These are phyloP conservation scores for Pemphredon lugubris DNA, from an alignment of 2,888 invertebrate species.

Conservation along the genomic window DNA sequence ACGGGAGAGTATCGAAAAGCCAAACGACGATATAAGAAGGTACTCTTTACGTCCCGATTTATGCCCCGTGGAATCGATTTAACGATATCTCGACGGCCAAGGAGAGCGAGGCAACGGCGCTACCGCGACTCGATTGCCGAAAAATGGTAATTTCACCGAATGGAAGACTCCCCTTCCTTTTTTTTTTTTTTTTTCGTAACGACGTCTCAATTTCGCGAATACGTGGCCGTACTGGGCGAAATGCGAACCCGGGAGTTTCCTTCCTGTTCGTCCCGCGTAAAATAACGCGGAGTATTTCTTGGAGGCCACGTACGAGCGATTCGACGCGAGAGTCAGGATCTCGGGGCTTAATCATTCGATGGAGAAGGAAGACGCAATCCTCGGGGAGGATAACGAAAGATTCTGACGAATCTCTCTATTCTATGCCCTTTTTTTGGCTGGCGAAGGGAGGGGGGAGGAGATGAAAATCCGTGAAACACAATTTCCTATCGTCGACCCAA, in stretches of 20 bases:
- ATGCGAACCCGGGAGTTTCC: slow-evolving; percentile 31
- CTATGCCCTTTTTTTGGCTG: too few species aligned
- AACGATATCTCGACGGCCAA: slow-evolving; percentile 19
- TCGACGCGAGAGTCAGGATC: too few species aligned
- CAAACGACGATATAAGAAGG: too few species aligned
- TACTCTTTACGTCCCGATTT: too few species aligned
- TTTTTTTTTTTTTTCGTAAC: too few species aligned
- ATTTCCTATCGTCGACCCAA: background rate
- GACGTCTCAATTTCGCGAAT: slow-evolving; percentile 50
- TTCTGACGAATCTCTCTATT: slow-evolving; percentile 4
- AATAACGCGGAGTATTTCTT: slow-evolving; percentile 7
- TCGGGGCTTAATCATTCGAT: too few species aligned
- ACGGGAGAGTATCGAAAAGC: too few species aligned
- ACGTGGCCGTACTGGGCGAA: slow-evolving; percentile 23
- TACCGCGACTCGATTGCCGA: slow-evolving; percentile 56
- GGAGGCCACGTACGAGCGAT: background rate
- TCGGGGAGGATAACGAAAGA: background rate
- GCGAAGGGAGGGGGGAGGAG: too few species aligned
- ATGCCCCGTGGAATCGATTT: too few species aligned
- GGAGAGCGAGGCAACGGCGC: slow-evolving; percentile 2
- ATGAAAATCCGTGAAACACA: slow-evolving; percentile 3
- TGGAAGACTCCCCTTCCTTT: slow-evolving; percentile 8
- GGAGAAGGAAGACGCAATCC: too few species aligned
- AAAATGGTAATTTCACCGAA: slow-evolving; percentile 57
- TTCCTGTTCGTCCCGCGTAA: background rate